Evolutionary conservation across 2,888 invertebrate species (phyloP).

Genomic region (Lacanobia wlatinum): DNA sequence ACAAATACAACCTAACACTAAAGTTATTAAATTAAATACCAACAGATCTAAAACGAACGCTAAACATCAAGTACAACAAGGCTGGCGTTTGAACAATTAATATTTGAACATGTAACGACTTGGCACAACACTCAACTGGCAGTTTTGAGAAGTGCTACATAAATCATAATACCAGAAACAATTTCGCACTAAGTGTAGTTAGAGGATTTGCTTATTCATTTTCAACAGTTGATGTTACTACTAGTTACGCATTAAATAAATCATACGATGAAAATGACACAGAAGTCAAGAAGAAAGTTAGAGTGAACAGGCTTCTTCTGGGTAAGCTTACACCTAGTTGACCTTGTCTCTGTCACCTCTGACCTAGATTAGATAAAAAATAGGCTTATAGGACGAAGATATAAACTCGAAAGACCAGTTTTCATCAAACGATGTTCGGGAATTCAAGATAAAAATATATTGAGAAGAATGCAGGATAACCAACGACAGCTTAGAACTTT

Average conservation of each 20-base stretch:
- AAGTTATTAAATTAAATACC: conserved; percentile 39
- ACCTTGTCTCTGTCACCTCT: too few species aligned
- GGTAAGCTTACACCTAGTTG: too few species aligned
- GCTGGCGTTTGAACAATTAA: conserved; percentile 55
- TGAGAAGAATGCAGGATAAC: neutral
- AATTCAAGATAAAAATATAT: neutral
- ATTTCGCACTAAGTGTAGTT: conserved; percentile 3
- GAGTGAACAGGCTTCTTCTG: too few species aligned
- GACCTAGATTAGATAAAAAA: too few species aligned
- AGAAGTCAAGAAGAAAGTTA: neutral
- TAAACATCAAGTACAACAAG: conserved; percentile 29
- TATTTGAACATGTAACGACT: conserved; percentile 55
- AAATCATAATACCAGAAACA: conserved; percentile 43
- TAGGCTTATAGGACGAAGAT: neutral
- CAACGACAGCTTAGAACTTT: too few species aligned
- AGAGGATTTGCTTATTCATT: conserved; percentile 7
- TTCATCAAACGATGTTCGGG: neutral
- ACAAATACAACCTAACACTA: conserved; percentile 11
- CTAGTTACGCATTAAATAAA: neutral
- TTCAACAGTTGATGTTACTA: neutral
- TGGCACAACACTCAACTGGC: conserved; percentile 47
- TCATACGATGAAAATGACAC: neutral
- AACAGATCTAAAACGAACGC: conserved; percentile 29
- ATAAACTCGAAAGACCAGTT: neutral
- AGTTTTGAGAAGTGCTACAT: conserved; percentile 44